Evolutionary conservation across 2,888 invertebrate genomes (phyloP), one percentile per base, ranked within the genome.

Genomic region (Drosophila meridiana): DNA sequence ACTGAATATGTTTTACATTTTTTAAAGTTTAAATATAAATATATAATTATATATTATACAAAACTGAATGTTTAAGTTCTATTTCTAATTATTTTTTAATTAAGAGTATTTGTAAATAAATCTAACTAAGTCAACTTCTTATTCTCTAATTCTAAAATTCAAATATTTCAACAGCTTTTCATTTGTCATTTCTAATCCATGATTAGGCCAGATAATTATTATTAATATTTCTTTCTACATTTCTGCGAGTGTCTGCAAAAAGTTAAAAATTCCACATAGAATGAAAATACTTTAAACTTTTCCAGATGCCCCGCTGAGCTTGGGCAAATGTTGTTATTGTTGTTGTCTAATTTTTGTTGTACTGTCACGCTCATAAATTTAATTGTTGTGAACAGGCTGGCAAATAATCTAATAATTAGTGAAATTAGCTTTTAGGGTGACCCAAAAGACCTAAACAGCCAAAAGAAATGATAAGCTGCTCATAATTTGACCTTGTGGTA

Each of bases 371-470:
- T 69, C 83, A 86, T 85, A 85, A 85, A 85, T 90, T 85, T 72
- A 55, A 58, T 70, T 70, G 65, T 56, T 62, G 69, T 71, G 40
- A 55, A 67, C 71, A 73, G 68, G 66, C 66, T 66, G 61, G 57
- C 48, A 70, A 66, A 85, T 88, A 90, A 90, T 83, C 87, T 76
- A 61, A 83, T 73, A 85, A 85, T 85, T 85, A 90, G 73, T 57
- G 43, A 80, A 85, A 85, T 88, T 88, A 90, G 67, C 69, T 61
- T 56, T 56, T 65, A n/a, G 66, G 64, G 56, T 69, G 63, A 57
- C 36, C 58, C 57, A 52, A 14, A 36, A 47, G 14, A 28, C 28
- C 13, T 11, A 20, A n/a, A 4, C 26, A 14, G 43, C 36, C 38
- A 14, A 38, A 9, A 14, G 2, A 30, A 36, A 52, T 40, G 30